phyloP scores from a whole-genome alignment of 2,888 invertebrate species.

The Caenorhabditis becei region DNA sequence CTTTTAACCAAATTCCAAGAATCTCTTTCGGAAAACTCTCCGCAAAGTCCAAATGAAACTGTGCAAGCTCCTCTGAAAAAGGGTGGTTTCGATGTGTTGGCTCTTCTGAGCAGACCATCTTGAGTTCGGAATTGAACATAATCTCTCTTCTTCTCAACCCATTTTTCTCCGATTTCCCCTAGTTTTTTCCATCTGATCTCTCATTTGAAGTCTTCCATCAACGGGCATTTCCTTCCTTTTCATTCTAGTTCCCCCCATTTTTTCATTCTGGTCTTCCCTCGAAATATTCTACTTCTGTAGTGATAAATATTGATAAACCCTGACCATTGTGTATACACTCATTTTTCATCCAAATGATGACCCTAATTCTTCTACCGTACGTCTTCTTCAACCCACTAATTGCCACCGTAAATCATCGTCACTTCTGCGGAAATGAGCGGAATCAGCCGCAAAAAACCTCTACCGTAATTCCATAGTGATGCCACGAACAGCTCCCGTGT shows the following conservation, averaged over 20 bases:
- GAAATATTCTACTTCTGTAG: neutral
- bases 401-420: neutral
- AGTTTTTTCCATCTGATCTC: neutral
- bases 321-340: neutral
- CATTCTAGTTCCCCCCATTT: neutral
- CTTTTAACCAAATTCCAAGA: neutral
- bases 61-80: constrained; percentile 48
- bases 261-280: neutral
- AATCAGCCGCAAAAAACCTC: no score
- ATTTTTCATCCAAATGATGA: neutral
- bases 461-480: no score
- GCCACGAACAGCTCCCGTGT: no score
- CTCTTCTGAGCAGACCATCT: constrained; percentile 41
- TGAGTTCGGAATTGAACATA: no score
- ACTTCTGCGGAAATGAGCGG: neutral
- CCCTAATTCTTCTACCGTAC: neutral
- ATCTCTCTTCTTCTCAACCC: constrained; percentile 3
- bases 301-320: no score
- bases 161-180: constrained; percentile 20
- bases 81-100: constrained; percentile 72
- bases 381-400: neutral
- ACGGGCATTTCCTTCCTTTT: neutral
- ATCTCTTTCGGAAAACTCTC: neutral
- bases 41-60: constrained; percentile 13
- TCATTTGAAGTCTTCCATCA: neutral